Evolutionary conservation across 2,113 vertebrate species (phyloP), one percentile per base, ranked within the genome.

Genomic region (Percopsis transmontana): DNA sequence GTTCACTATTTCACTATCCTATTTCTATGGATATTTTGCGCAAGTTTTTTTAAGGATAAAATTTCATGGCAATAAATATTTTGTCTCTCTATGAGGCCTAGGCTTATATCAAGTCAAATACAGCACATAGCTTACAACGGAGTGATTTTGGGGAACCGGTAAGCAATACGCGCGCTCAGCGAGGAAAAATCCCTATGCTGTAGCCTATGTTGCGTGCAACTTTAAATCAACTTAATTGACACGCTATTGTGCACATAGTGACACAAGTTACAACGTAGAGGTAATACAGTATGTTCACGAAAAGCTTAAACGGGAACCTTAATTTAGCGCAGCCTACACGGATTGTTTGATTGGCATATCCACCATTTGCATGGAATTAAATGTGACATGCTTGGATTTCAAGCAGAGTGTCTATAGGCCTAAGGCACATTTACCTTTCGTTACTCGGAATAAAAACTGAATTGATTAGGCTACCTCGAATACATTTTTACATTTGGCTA

Each of bases 151-250:
- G n/a, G n/a, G n/a, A n/a, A n/a, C n/a, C n/a, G n/a, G n/a, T n/a
- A n/a, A n/a, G n/a, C n/a, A n/a, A n/a, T n/a, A n/a, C n/a, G n/a
- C n/a, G n/a, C n/a, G n/a, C n/a, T n/a, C n/a, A n/a, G n/a, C n/a
- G n/a, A n/a, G n/a, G n/a, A n/a, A n/a, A n/a, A n/a, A 45, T 15
- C 4, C 13, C 2, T 16, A 18, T 5, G 5, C 19, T 15, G 18
- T 44, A 1, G 13, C 18, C 19, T 23, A 42, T 41, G 20, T 58
- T 2, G 40, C 23, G 40, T 12, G 39, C 57, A 59, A 59, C 47
- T 62, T 70, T 59, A n/a, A 15, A 20, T 42, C 8, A 61, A 64
- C 64, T 68, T 63, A n/a, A n/a, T n/a, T n/a, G n/a, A n/a, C n/a
- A n/a, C n/a, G n/a, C n/a, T n/a, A n/a, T 50, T 8, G 19, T 1